A percentile compares a stretch with the other conserved stretches of the same genome.
These are phyloP conservation scores for Ciona savignyi DNA, from an alignment of 23 tunicate genomes.

Conservation along the genomic window DNA sequence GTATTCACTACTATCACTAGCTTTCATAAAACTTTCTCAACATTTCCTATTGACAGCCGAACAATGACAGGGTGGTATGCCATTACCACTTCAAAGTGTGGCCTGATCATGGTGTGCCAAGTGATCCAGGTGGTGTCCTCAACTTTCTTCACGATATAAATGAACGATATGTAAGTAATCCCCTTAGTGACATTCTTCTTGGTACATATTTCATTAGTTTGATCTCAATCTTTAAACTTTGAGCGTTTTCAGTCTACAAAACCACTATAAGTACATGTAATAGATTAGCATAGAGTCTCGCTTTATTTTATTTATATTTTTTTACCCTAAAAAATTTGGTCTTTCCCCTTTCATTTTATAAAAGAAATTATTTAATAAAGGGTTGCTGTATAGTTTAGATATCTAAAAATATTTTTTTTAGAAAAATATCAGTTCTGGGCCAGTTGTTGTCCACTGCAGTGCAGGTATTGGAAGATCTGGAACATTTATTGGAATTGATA, in stretches of 20 bases:
- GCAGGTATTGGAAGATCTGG: constrained; percentile 99
- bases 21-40: neutral
- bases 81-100: constrained; percentile 89
- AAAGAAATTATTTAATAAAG: too few species aligned
- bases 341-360: too few species aligned
- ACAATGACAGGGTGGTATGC: constrained; percentile 27
- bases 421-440: constrained; percentile 32
- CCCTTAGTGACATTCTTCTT: too few species aligned
- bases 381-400: too few species aligned
- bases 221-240: too few species aligned
- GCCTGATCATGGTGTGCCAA: constrained; percentile 93
- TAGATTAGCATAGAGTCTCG: too few species aligned
- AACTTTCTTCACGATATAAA: constrained; percentile 79
- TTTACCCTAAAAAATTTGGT: too few species aligned
- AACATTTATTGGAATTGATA: constrained; percentile 96
- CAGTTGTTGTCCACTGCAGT: constrained; percentile 96
- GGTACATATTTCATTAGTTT: too few species aligned
- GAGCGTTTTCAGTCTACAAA: too few species aligned
- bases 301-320: too few species aligned
- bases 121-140: constrained; percentile 86
- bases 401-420: constrained; percentile 8
- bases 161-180: constrained; percentile 52
- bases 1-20: too few species aligned
- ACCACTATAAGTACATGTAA: too few species aligned
- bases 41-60: constrained; percentile 30